Base-by-base conservation (phyloP, 1,140 invertebrate species). In the Cydia pomonella region DNA sequence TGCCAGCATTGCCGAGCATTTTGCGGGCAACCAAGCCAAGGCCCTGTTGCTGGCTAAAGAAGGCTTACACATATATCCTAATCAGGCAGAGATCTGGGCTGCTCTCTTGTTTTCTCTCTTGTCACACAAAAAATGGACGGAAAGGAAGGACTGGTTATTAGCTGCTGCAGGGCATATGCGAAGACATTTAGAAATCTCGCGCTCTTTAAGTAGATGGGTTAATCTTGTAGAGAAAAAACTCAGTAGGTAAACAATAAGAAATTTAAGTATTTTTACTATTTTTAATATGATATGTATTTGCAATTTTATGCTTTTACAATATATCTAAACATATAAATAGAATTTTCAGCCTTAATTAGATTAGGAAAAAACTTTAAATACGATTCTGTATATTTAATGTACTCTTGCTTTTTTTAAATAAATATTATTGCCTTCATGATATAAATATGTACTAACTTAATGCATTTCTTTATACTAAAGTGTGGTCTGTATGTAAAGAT, bases 1-100 rank as follows among this genome's bases (percentile, higher is more conserved):
- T 25, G 89, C 90, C 33, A 91, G 88, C 78, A 84, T 93, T 72
- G 85, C 89, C 44, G 90, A 93, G 79, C 83, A 91, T 75, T 76
- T 89, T n/a, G 82, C 84, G 53, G 91, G 91, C 13, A 82, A 92
- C 73, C 76, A 72, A 50, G 18, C 50, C 1, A 88, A 87, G 75
- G 82, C 87, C 29, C 77, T 88, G 21, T 38, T 79, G 38, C 82
- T 90, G 50, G 89, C 87, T 23, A 91, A 91, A 78, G 75, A 80
- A 72, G 91, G 89, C 6, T 76, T 93, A 18, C 91, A 93, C 76
- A 84, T 88, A 74, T 90, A 88, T 76, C 91, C 91, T 25, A 79
- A 82, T 73, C 84, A 88, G 75, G 73, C 85, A 41, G 90, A 92
- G 81, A 85, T 92, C 47, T 91, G 90, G 89, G 90, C 89, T 66